Evolutionary conservation across 2,113 vertebrate genomes (phyloP).

Genomic region (Calyptomena viridis): DNA sequence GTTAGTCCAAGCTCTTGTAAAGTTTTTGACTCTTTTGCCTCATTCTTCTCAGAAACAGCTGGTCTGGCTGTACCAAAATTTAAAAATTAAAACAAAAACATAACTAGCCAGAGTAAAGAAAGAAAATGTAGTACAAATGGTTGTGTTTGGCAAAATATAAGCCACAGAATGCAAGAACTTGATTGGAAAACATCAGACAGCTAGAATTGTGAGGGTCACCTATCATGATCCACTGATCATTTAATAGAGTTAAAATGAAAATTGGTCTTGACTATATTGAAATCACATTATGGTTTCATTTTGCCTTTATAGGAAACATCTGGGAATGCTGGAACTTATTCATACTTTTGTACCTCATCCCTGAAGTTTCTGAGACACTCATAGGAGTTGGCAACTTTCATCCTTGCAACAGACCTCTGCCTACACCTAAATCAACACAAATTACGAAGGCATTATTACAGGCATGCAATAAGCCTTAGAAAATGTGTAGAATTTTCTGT

Average conservation of each 20-base stretch:
- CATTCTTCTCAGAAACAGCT: background rate
- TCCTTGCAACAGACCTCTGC: background rate
- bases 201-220: background rate
- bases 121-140: background rate
- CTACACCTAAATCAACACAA: background rate
- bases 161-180: background rate
- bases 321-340: background rate
- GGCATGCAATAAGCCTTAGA: background rate
- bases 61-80: background rate
- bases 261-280: slow-evolving; percentile 3
- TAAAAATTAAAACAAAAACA: background rate
- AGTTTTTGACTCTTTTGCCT: background rate
- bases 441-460: background rate
- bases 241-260: slow-evolving; percentile 19
- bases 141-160: background rate
- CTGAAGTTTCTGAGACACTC: background rate
- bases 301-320: slow-evolving; percentile 20
- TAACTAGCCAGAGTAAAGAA: background rate
- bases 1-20: background rate
- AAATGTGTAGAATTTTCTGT: background rate
- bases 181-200: background rate
- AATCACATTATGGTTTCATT: slow-evolving; percentile 6
- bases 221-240: background rate
- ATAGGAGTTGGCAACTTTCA: background rate
- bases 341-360: background rate